These are phyloP conservation scores for Thripadectes ignobilis DNA, from an alignment of 2,797 vertebrate genomes.

Conservation along the genomic window DNA sequence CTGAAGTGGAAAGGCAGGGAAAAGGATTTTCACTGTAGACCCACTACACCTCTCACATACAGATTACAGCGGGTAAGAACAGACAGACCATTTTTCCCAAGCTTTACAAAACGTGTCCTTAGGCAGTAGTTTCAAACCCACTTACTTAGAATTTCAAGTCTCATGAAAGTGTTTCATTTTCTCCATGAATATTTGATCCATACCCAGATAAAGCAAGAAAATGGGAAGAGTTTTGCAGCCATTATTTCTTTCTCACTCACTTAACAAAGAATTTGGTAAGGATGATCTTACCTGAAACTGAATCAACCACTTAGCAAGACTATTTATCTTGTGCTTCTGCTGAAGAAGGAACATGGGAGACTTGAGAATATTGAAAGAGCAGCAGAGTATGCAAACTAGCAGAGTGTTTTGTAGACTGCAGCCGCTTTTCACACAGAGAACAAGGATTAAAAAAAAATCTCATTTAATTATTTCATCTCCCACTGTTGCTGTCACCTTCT, in stretches of 20 bases:
- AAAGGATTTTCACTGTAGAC: neutral
- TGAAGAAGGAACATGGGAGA: conserved; percentile 4
- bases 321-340: neutral
- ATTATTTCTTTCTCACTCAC: neutral
- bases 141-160: neutral
- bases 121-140: neutral
- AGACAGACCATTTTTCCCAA: neutral
- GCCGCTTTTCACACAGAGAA: neutral
- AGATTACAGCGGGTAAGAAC: neutral
- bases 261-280: neutral
- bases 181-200: neutral
- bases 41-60: neutral
- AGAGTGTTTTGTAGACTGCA: neutral
- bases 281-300: neutral
- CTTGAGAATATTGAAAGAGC: neutral
- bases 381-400: neutral
- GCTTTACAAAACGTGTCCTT: neutral
- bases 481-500: conserved; percentile 14
- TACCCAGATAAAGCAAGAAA: neutral
- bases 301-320: neutral
- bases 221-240: neutral
- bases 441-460: neutral
- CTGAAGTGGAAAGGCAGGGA: neutral
- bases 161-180: neutral
- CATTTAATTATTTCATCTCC: conserved; percentile 47